A percentile compares a stretch with the other conserved stretches of the same genome.
Conservation (phyloP, 2,113 vertebrate species). For the Salvelinus namaycush region DNA sequence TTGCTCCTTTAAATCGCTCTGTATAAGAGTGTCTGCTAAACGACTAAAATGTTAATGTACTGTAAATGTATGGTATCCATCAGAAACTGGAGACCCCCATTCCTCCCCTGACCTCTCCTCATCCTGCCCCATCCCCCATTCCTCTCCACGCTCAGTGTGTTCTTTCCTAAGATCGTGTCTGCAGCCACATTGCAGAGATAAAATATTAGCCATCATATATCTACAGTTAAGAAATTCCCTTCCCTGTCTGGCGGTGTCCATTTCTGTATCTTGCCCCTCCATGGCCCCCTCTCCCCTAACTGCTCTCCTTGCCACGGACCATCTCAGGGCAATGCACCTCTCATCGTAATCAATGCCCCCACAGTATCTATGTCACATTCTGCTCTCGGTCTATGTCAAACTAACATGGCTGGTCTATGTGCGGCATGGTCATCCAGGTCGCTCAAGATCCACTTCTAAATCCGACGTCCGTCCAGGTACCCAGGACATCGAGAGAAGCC, state of each 20-base stretch:
- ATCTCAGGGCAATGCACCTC: not conserved
- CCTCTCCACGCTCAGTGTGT: slow-evolving; percentile 29
- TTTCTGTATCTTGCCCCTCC: too few relatives aligned
- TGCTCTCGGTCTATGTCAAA: not conserved
- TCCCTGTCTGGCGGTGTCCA: not conserved
- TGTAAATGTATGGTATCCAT: slow-evolving; percentile 1
- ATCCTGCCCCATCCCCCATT: not conserved
- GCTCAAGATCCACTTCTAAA: too few relatives aligned
- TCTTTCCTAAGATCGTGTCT: slow-evolving; percentile 48
- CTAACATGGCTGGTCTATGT: slow-evolving; percentile 9
- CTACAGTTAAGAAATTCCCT: slow-evolving; percentile 24
- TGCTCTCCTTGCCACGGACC: too few relatives aligned
- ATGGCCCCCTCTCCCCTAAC: too few relatives aligned
- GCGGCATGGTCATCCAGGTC: not conserved
- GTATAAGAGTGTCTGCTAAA: too few relatives aligned
- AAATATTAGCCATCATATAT: slow-evolving; percentile 56
- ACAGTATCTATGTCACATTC: not conserved
- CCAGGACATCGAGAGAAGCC: too few relatives aligned
- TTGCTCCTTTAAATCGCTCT: too few relatives aligned
- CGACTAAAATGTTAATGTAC: too few relatives aligned
- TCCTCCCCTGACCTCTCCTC: not conserved
- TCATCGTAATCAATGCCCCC: not conserved
- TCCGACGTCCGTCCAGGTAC: too few relatives aligned
- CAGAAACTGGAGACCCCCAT: not conserved
- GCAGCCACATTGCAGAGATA: slow-evolving; percentile 53